Evolutionary conservation across 1,140 invertebrate genomes (phyloP).

Genomic region (Diorhabda carinulata): DNA sequence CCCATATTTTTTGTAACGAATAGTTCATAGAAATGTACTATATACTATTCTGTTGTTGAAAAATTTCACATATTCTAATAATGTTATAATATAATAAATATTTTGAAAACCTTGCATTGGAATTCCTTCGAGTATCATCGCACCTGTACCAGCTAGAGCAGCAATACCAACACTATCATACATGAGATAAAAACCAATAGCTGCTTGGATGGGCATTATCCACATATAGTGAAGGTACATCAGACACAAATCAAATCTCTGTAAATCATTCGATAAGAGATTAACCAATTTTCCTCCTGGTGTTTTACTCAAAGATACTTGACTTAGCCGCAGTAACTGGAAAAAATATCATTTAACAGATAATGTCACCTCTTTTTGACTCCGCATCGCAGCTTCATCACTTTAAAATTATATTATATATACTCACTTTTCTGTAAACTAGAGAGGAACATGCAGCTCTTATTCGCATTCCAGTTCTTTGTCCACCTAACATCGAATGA

Average conservation of each 20-base stretch:
- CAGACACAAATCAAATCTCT: slow-evolving; percentile 56
- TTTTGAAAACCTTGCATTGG: slow-evolving; percentile 54
- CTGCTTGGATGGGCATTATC: slow-evolving; percentile 38
- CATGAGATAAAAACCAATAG: slow-evolving; percentile 70
- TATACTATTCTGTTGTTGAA: too few species aligned
- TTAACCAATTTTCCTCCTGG: slow-evolving; percentile 80
- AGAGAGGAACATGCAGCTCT: slow-evolving; percentile 54
- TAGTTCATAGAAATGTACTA: too few species aligned
- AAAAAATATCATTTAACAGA: slow-evolving; percentile 13
- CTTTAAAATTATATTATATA: too few species aligned
- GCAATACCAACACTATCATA: slow-evolving; percentile 58
- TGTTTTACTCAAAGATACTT: slow-evolving; percentile 43
- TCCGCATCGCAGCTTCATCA: too few species aligned
- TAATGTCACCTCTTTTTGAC: too few species aligned
- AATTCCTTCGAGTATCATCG: slow-evolving; percentile 60
- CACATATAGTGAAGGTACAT: slow-evolving; percentile 52
- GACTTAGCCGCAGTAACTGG: slow-evolving; percentile 37
- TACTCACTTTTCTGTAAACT: slow-evolving; percentile 55
- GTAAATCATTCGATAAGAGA: slow-evolving; percentile 75
- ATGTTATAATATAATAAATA: too few species aligned
- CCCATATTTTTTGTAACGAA: too few species aligned
- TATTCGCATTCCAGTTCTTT: slow-evolving; percentile 54
- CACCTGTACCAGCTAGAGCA: slow-evolving; percentile 57
- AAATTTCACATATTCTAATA: too few species aligned
- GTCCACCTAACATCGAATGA: slow-evolving; percentile 48